A percentile compares a stretch with the other conserved stretches of the same genome.
Conservation (phyloP, 2,797 vertebrate species). For the Ceryle rudis region DNA sequence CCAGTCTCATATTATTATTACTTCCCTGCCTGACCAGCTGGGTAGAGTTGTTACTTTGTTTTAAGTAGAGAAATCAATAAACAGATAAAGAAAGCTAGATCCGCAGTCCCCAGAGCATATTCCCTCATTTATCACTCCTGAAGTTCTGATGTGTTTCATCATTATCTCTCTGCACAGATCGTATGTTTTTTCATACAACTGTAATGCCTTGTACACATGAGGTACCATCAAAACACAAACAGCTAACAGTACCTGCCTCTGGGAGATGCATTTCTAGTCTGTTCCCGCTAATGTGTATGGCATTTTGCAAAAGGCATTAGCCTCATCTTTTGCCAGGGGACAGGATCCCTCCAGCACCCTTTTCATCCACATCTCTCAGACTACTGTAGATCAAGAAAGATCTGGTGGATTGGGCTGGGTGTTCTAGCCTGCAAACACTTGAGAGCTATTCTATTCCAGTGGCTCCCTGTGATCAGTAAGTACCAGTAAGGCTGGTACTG, state of each 20-base stretch:
- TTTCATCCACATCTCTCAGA: neutral
- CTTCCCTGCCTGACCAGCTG: slow-evolving; percentile 1
- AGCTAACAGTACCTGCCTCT: neutral
- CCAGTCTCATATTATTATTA: neutral
- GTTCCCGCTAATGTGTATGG: neutral
- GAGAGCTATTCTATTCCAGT: neutral
- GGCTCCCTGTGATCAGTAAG: neutral
- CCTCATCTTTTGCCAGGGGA: neutral
- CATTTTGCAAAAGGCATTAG: neutral
- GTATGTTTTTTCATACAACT: neutral
- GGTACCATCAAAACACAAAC: neutral
- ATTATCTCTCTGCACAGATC: neutral
- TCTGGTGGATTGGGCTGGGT: neutral
- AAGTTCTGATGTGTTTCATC: slow-evolving; percentile 12
- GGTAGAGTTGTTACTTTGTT: neutral
- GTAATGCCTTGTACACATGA: neutral
- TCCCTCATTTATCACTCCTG: slow-evolving; percentile 4
- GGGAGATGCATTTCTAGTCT: neutral
- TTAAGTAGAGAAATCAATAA: slow-evolving; percentile 34
- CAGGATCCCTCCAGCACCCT: neutral
- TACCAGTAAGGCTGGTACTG: neutral
- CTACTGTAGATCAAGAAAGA: neutral
- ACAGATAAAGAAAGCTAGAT: neutral
- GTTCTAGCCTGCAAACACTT: neutral
- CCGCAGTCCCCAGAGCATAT: neutral